Evolutionary conservation across 1,140 invertebrate species (phyloP), one percentile per base, ranked within the genome.

Genomic region (Pomacea maculata): DNA sequence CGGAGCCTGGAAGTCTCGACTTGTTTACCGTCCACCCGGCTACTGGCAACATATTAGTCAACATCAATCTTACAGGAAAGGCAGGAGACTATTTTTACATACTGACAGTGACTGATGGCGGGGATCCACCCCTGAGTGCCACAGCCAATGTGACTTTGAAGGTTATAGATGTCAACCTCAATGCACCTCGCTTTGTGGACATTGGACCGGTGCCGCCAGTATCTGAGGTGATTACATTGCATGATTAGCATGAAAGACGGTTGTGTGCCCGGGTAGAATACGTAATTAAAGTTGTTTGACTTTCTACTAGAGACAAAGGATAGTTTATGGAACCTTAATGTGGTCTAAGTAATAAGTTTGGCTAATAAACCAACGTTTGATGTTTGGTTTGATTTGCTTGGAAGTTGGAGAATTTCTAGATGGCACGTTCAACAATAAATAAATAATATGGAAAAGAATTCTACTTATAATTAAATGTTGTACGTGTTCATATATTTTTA

Each of bases 91-190:
- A 84, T 54, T 78, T n/a, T 65, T 77, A 80, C 25, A 73, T 65
- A 1, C 81, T 82, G 71, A 76, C 77, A n/a, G 83, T 79, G 19
- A 57, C 67, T 45, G 83, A 84, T 57, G n/a, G 78, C 25, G 83
- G 83, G 1, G 34, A 34, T 15, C 67, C 74, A 70, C 25, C 75
- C 14, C 61, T 71, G 21, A 80, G n/a, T 68, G n/a, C 70, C 45
- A 57, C 34, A 14, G 72, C 77, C 19, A 82, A 68, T 34, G 25
- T 84, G 17, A 71, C 64, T 12, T 72, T 84, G 15, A 72, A 70
- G 11, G 67, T 84, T 0, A 15, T 78, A 11, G 83, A 84, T 34
- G 65, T 75, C 21, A 84, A 84, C 76, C 57, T 78, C 5, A 82
- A 84, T 75, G 5, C n/a, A 6, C 83, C 83, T 52, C 21, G 54